Evolutionary conservation across 2,797 vertebrate species (phyloP).

Genomic region (Cyprinella venusta): DNA sequence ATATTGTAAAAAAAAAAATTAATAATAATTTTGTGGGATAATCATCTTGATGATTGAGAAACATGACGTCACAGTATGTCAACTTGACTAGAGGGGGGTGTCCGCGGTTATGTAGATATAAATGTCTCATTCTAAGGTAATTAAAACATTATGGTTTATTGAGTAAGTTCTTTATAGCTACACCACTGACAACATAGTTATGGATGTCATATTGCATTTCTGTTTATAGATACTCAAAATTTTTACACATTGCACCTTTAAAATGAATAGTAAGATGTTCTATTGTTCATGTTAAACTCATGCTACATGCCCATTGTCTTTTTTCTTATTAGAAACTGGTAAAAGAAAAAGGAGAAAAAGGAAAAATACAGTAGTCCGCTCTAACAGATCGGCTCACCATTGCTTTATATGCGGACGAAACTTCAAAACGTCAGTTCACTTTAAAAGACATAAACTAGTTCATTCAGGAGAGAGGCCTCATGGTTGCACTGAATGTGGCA

Average conservation of each 20-base stretch:
- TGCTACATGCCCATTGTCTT: neutral
- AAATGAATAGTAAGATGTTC: neutral
- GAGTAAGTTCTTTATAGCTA: too few species aligned
- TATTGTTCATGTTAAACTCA: neutral
- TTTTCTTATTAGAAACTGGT: conserved; percentile 10
- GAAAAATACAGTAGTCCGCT: neutral
- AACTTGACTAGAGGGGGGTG: too few species aligned
- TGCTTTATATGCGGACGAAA: conserved; percentile 23
- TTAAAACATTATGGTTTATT: too few species aligned
- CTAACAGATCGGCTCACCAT: neutral
- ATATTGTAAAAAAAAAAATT: too few species aligned
- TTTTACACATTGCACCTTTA: too few species aligned
- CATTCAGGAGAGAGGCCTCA: conserved; percentile 30
- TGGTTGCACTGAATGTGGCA: conserved; percentile 29
- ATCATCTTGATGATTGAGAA: neutral
- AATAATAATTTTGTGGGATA: neutral
- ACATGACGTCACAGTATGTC: too few species aligned
- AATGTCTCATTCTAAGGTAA: too few species aligned
- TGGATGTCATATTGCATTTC: too few species aligned
- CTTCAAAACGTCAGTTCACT: conserved; percentile 33
- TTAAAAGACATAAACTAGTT: conserved; percentile 34
- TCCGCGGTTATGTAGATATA: too few species aligned
- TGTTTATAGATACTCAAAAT: too few species aligned
- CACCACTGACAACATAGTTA: too few species aligned
- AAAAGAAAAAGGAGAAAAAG: conserved; percentile 7